Evolutionary conservation across 2,888 invertebrate species (phyloP).

Genomic region (Macrosoma leucophasiata): DNA sequence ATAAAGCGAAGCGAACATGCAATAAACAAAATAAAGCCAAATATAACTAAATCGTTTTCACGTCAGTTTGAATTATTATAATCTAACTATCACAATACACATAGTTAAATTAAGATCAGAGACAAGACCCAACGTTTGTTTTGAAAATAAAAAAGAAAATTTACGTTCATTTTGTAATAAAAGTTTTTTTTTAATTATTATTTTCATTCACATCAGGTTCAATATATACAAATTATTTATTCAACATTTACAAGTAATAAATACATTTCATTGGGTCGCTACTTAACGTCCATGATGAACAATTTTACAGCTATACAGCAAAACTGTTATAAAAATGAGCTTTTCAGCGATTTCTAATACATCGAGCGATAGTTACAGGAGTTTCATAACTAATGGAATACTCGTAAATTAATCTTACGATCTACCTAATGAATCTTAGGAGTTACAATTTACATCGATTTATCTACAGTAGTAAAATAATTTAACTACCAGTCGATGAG

Average conservation of each 20-base stretch:
- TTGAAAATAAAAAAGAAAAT: constrained; percentile 55
- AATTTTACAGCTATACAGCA: constrained; percentile 52
- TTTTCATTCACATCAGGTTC: constrained; percentile 67
- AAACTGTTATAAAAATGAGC: constrained; percentile 57
- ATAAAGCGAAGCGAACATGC: constrained; percentile 31
- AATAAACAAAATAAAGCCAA: constrained; percentile 30
- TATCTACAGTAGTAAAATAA: constrained; percentile 20
- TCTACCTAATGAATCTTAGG: constrained; percentile 9
- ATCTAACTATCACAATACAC: constrained; percentile 24
- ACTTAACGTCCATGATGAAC: constrained; percentile 47
- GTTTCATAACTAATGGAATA: constrained; percentile 14
- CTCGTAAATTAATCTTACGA: constrained; percentile 6
- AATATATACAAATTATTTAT: constrained; percentile 73
- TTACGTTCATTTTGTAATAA: constrained; percentile 63
- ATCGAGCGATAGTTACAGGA: constrained; percentile 40
- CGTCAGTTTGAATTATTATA: constrained; percentile 37
- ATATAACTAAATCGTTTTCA: constrained; percentile 26
- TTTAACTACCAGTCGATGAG: constrained; percentile 68
- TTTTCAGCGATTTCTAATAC: constrained; percentile 35
- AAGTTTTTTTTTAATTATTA: constrained; percentile 62
- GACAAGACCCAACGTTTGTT: constrained; percentile 61
- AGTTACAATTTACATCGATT: constrained; percentile 23
- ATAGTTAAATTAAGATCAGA: constrained; percentile 41
- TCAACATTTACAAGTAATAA: constrained; percentile 69
- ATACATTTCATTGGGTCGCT: constrained; percentile 54